Conservation (phyloP, 2,888 invertebrate species). For the Harmothoe impar region DNA sequence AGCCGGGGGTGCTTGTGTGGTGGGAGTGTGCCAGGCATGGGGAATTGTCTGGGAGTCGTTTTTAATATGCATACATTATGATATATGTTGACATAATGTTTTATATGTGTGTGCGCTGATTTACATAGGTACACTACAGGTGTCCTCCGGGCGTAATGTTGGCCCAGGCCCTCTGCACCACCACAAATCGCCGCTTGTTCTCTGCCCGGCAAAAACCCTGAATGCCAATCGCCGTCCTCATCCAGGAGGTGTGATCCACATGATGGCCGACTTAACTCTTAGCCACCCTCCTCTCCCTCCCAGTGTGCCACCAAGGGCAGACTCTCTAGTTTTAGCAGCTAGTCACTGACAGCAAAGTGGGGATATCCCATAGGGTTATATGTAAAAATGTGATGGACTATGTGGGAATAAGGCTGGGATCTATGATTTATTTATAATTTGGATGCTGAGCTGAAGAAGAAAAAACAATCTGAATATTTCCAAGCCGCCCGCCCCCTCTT, state of each 20-base stretch:
- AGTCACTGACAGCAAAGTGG: too few relatives aligned
- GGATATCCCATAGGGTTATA: too few relatives aligned
- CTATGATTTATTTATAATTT: conserved; percentile 28
- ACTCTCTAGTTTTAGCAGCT: too few relatives aligned
- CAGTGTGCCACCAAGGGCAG: neutral
- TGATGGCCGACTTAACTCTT: conserved; percentile 52
- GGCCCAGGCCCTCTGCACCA: neutral
- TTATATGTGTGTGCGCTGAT: conserved; percentile 55
- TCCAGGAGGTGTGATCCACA: conserved; percentile 55
- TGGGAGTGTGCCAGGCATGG: conserved; percentile 33
- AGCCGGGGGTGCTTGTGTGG: neutral
- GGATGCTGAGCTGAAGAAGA: neutral
- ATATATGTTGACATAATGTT: conserved; percentile 57
- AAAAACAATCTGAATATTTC: neutral
- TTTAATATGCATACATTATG: conserved; percentile 62
- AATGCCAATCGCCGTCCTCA: conserved; percentile 11
- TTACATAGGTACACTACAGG: conserved; percentile 58
- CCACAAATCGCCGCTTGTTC: conserved; percentile 58
- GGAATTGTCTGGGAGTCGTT: conserved; percentile 28
- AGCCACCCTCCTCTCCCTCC: neutral
- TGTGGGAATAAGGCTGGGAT: neutral
- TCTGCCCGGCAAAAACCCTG: conserved; percentile 40
- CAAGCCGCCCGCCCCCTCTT: neutral
- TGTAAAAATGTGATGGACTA: neutral
- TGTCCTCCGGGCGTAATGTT: conserved; percentile 49